Evolutionary conservation across 2,888 invertebrate species (phyloP).

Genomic region (Polymixis flavicincta): DNA sequence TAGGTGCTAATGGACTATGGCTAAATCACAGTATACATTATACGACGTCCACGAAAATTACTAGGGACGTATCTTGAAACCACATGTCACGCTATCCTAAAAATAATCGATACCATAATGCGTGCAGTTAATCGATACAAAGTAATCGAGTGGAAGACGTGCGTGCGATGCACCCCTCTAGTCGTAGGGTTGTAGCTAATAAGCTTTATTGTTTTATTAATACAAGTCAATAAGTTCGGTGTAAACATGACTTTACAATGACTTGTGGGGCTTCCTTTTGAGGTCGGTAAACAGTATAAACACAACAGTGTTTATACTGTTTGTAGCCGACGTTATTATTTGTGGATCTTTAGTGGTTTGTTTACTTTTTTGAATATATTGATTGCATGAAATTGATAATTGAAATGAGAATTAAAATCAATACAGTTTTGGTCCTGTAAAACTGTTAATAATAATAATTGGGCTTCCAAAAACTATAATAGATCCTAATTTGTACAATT

Average conservation of each 20-base stretch:
- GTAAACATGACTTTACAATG: constrained; percentile 52
- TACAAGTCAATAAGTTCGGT: constrained; percentile 63
- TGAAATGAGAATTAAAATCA: neutral
- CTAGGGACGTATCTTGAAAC: constrained; percentile 27
- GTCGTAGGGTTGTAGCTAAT: constrained; percentile 57
- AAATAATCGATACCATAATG: constrained; percentile 75
- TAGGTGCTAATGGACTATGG: constrained; percentile 20
- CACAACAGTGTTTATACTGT: neutral
- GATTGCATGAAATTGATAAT: neutral
- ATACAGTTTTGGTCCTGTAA: too few species aligned
- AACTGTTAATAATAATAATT: neutral
- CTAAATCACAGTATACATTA: constrained; percentile 15
- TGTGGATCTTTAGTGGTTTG: neutral
- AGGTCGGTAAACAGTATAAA: too few species aligned
- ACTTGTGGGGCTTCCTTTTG: constrained; percentile 27
- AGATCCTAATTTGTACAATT: neutral
- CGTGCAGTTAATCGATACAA: constrained; percentile 80
- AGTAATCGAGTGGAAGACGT: constrained; percentile 68
- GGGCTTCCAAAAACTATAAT: neutral
- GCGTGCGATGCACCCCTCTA: constrained; percentile 74
- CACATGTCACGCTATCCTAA: constrained; percentile 50
- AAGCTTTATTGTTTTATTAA: constrained; percentile 77
- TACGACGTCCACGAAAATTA: constrained; percentile 31
- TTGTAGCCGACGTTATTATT: neutral
- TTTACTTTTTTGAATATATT: neutral